Evolutionary conservation across 1,140 invertebrate species (phyloP).

Genomic region (Chelonus insularis): DNA sequence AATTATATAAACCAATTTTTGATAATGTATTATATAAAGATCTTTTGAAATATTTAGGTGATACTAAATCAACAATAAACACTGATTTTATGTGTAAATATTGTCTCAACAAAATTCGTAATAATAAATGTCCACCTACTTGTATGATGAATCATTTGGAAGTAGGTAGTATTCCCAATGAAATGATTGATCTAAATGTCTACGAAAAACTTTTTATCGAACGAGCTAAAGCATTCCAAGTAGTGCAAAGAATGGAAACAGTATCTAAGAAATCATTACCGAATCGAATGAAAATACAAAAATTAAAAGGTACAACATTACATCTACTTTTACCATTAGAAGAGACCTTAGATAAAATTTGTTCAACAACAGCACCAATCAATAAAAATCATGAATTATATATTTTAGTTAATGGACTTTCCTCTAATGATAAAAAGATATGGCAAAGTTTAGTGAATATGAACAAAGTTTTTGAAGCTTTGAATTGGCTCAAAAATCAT

Average conservation of each 20-base stretch:
- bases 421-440: constrained; percentile 29
- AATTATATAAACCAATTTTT: too few species aligned
- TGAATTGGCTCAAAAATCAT: too few species aligned
- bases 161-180: too few species aligned
- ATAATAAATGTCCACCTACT: too few species aligned
- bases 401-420: constrained; percentile 27
- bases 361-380: constrained; percentile 28
- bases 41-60: too few species aligned
- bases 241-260: neutral
- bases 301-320: constrained; percentile 23
- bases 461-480: constrained; percentile 30
- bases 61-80: too few species aligned
- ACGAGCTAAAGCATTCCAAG: constrained; percentile 3
- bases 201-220: constrained; percentile 36
- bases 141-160: too few species aligned
- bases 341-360: constrained; percentile 40
- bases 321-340: constrained; percentile 45
- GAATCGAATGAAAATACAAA: neutral
- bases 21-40: too few species aligned
- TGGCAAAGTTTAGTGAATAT: constrained; percentile 30
- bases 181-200: constrained; percentile 28
- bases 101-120: too few species aligned
- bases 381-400: constrained; percentile 31
- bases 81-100: too few species aligned
- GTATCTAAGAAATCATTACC: constrained; percentile 1